Evolutionary conservation across 2,888 invertebrate species (phyloP), one percentile per base, ranked within the genome.

Genomic region (Sycophila texana): DNA sequence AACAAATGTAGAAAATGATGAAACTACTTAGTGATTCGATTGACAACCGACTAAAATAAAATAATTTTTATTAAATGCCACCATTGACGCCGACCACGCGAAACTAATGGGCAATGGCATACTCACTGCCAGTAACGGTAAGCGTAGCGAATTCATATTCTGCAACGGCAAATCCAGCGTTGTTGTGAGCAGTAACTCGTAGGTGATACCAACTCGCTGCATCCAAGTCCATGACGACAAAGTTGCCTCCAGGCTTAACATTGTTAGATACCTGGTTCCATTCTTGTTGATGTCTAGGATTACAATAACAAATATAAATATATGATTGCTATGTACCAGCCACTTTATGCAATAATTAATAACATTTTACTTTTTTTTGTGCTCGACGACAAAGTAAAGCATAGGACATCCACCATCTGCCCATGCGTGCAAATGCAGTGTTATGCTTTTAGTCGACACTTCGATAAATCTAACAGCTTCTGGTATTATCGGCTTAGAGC

Each of bases 191-290:
- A 2, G 97, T 97, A 58, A 98, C 97, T 82, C 96, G 93, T 83
- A 98, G 92, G 86, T 96, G 95, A 89, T 98, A 98, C 97, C 98
- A 97, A 16, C 95, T 96, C 22, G 97, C 98, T 0, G 98, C 97
- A 87, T 97, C 97, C 85, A 98, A 92, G 89, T 98, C 98, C 90
- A 97, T 92, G 12, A 97, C 96, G 18, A 97, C 96, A 87, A 97
- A 97, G 91, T 97, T 97, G 83, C 96, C 96, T 79, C 95, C 96
- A 13, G 97, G 96, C 91, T 97, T 97, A 0, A 97, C 97, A 89
- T 97, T 97, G 89, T 97, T 97, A 13, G 97, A 97, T 74, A 97
- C 97, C 91, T 97, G 97, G 88, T 96, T 97, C 98, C 98, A 98
- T 92, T 97, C 97, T 74, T 94, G 93, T 90, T 95, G 96, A 82